Conservation (phyloP, 2,113 vertebrate species). For the Gulo gulo region DNA sequence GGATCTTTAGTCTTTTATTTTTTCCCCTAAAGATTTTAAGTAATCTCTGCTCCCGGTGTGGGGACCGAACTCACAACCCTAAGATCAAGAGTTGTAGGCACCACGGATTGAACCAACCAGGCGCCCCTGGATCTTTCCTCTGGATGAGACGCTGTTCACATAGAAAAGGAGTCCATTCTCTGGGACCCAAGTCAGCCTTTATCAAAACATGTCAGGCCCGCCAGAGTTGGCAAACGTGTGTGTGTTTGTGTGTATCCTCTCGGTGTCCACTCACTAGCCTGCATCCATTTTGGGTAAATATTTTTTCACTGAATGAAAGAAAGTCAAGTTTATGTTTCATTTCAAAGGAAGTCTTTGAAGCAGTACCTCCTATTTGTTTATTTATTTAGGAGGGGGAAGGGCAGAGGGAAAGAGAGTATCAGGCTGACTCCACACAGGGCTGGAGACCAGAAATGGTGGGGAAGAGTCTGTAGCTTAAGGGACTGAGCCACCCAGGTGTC, state of each 20-base stretch:
- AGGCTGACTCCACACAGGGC: background rate
- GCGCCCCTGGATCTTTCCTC: background rate
- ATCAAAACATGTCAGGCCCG: conserved; percentile 8
- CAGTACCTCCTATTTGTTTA: background rate
- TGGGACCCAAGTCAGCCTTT: conserved; percentile 7
- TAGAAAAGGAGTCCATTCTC: background rate
- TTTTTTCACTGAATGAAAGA: conserved; percentile 30
- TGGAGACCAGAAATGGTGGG: background rate
- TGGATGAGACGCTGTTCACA: background rate
- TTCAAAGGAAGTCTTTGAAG: conserved; percentile 34
- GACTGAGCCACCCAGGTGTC: background rate
- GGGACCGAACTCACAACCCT: background rate
- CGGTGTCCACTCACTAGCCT: background rate
- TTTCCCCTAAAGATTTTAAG: background rate
- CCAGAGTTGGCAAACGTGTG: background rate
- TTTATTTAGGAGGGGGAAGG: background rate
- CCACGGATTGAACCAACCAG: background rate
- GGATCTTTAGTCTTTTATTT: background rate
- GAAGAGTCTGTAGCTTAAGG: background rate
- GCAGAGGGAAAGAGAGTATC: background rate
- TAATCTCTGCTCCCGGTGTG: background rate
- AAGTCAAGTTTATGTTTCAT: conserved; percentile 33
- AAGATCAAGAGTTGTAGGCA: background rate
- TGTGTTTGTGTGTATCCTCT: background rate
- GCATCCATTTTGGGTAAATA: conserved; percentile 26